Percentiles rank a stretch among this genome's conserved stretches.
These are phyloP conservation scores for Hirudinaria manillensis DNA, from an alignment of 2,888 invertebrate species.

Conservation along the genomic window DNA sequence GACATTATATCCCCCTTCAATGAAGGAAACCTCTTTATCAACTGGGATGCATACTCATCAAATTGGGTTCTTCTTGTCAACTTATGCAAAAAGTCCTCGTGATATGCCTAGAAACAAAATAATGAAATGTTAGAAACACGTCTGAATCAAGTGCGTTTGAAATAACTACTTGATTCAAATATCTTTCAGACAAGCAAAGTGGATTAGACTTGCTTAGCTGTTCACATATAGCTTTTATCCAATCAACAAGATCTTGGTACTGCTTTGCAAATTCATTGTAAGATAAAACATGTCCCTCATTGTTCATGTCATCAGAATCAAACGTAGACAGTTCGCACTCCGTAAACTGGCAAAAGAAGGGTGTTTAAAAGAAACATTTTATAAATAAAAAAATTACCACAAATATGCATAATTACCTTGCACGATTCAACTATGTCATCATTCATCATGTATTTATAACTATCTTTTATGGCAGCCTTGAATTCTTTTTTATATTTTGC, in stretches of 20 bases:
- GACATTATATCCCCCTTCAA: conserved; percentile 1
- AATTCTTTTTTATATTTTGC: conserved; percentile 26
- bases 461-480: conserved; percentile 20
- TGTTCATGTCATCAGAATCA: conserved; percentile 23
- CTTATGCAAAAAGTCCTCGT: conserved; percentile 23
- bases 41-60: conserved; percentile 19
- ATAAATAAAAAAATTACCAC: not conserved
- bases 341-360: conserved; percentile 1
- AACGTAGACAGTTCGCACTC: conserved; percentile 16
- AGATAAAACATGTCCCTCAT: not conserved
- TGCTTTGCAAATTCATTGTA: conserved; percentile 26
- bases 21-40: conserved; percentile 11
- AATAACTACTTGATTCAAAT: conserved; percentile 20
- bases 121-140: not conserved
- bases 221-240: conserved; percentile 1
- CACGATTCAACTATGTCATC: conserved; percentile 15
- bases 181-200: conserved; percentile 19
- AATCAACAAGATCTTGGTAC: conserved; percentile 3
- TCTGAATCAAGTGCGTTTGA: not conserved
- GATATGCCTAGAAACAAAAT: conserved; percentile 15
- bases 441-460: conserved; percentile 27
- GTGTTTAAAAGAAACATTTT: not conserved
- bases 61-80: conserved; percentile 24
- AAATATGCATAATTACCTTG: not conserved
- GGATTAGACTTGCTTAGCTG: conserved; percentile 9